Conservation (phyloP, 2,888 invertebrate species). For the Drosophila neonasuta region DNA sequence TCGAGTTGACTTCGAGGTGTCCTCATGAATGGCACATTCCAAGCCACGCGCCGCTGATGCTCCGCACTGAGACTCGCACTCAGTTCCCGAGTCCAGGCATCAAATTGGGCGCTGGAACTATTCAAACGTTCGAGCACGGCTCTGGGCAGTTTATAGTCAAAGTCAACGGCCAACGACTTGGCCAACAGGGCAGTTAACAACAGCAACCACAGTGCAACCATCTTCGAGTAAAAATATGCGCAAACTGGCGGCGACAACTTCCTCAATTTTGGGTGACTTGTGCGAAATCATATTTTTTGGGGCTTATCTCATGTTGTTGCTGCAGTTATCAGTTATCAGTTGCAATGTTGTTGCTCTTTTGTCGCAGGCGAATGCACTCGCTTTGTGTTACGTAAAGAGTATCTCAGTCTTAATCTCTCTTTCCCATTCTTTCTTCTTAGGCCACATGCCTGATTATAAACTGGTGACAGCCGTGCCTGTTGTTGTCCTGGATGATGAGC, state of each 20-base stretch:
- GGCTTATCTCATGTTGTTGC: conserved; percentile 18
- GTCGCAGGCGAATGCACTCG: conserved; percentile 15
- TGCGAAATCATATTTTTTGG: neutral
- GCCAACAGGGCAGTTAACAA: conserved; percentile 7
- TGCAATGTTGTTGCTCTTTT: conserved; percentile 5
- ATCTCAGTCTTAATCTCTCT: neutral
- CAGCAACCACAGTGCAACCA: conserved; percentile 28
- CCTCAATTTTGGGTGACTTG: neutral
- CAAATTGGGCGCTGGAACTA: conserved; percentile 20
- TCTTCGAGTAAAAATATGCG: conserved; percentile 1
- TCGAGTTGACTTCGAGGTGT: conserved; percentile 1
- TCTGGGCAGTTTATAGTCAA: neutral
- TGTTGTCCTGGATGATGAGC: conserved; percentile 88
- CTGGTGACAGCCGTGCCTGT: conserved; percentile 90
- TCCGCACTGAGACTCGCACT: conserved; percentile 16
- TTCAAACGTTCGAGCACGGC: conserved; percentile 25
- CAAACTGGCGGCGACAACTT: conserved; percentile 2
- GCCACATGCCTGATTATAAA: conserved; percentile 85
- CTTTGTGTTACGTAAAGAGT: neutral
- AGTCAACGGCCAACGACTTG: neutral
- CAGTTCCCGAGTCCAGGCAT: conserved; percentile 42
- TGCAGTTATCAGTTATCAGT: conserved; percentile 33
- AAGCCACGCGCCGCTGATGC: conserved; percentile 48
- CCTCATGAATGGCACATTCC: conserved; percentile 44
- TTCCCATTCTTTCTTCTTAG: conserved; percentile 45